Evolutionary conservation across 92 coral and sea anemone species (phyloP).

Genomic region (Phymanthus crucifer): DNA sequence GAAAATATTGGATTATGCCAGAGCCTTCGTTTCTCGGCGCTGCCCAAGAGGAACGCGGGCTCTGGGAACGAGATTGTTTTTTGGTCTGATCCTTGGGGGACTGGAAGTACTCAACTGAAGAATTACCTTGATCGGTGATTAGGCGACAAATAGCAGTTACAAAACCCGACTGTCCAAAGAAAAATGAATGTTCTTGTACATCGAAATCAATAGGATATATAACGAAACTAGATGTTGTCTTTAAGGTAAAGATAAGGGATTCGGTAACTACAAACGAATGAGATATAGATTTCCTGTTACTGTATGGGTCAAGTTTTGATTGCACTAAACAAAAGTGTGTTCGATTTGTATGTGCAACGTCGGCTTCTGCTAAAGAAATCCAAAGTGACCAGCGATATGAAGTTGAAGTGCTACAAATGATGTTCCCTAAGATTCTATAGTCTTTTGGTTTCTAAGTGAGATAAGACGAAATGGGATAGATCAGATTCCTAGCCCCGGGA

Average conservation of each 20-base stretch:
- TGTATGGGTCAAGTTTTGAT: neutral
- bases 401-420: neutral
- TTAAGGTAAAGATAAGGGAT: neutral
- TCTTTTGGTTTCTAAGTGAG: neutral
- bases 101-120: constrained; percentile 1
- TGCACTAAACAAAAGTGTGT: neutral
- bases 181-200: neutral
- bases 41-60: too few relatives aligned
- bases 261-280: constrained; percentile 13
- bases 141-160: neutral
- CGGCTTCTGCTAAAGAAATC: neutral
- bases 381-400: constrained; percentile 4
- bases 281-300: constrained; percentile 6
- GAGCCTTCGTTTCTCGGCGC: too few relatives aligned
- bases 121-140: neutral
- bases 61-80: too few relatives aligned
- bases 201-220: neutral
- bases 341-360: neutral
- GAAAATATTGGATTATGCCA: too few relatives aligned
- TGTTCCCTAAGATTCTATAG: neutral
- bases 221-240: neutral
- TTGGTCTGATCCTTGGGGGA: constrained; percentile 1
- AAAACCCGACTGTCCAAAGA: neutral
- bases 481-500: neutral
- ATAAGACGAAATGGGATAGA: neutral